Base-by-base conservation (phyloP, 2,113 vertebrate genomes). In the Hemiscyllium ocellatum region DNA sequence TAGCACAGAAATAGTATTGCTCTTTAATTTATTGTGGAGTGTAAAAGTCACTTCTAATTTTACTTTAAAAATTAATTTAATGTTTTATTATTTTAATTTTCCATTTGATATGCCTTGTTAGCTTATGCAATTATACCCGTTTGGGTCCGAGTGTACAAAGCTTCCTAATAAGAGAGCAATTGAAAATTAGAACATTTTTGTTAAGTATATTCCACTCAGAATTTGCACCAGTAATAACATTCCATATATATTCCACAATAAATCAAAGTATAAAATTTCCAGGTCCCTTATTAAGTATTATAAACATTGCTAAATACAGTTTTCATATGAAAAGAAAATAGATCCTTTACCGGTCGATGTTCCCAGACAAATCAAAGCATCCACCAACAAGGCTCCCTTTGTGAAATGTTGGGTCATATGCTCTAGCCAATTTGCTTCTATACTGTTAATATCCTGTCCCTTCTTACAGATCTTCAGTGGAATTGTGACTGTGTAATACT, bases 401-500 rank as follows among this genome's bases (percentile, higher is more conserved):
- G 98, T 98, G 98, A 99, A 99, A 97, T 99, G 99, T 96, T 99
- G 98, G 0, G 98, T 99, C 99, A 99, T 99, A 97, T 99, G 98
- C 96, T 99, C 99, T 97, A 99, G 97, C 99, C 99, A 99, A 96
- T 98, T 99, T 96, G 99, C 99, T 96, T 99, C 98, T 96, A 99
- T 96, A 1, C 98, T 96, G 96, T 97, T 98, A 96, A 99, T 97
- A 1, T 98, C 97, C 96, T 98, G 98, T 4, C 98, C 98, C 0
- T 98, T 98, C 76, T 97, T 98, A 95, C 98, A 98, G 91, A 99
- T 98, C 94, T 97, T 98, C 96, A 99, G 98, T 13, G 99, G 99
- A 66, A 99, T 98, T 96, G 98, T 99, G 96, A 99, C 98, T 0
- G 99, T 98, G 69, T 99, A 99, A 96, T 99, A 99, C 94, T 98